Evolutionary conservation across 2,888 invertebrate species (phyloP).

Genomic region (Patella pellucida): DNA sequence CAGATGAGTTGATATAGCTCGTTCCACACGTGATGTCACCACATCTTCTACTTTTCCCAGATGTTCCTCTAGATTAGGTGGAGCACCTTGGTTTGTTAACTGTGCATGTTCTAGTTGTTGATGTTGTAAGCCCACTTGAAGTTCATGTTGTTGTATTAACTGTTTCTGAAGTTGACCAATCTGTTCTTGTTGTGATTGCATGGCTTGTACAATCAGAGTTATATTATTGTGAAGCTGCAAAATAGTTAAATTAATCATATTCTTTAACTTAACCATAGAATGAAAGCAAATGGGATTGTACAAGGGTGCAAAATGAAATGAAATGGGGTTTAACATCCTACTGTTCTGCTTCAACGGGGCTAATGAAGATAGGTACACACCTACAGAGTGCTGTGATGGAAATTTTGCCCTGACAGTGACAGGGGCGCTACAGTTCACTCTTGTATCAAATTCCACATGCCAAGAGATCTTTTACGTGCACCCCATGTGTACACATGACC

Average conservation of each 20-base stretch:
- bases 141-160: conserved; percentile 60
- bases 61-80: conserved; percentile 57
- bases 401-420: too few species aligned
- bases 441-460: too few species aligned
- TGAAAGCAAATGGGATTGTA: neutral
- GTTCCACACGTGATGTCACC: conserved; percentile 59
- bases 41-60: conserved; percentile 62
- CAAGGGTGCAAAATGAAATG: too few species aligned
- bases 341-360: too few species aligned
- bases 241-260: neutral
- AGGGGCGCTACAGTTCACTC: too few species aligned
- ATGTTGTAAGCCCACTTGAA: conserved; percentile 52
- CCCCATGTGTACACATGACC: too few species aligned
- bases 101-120: conserved; percentile 54
- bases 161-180: conserved; percentile 53
- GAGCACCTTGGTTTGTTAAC: conserved; percentile 47
- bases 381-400: too few species aligned
- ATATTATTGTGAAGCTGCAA: conserved; percentile 55
- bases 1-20: conserved; percentile 59
- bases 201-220: conserved; percentile 44
- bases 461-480: too few species aligned
- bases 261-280: neutral
- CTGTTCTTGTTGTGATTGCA: conserved; percentile 61
- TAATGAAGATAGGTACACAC: too few species aligned
- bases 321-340: too few species aligned